These are phyloP conservation scores for Macquaria ambigua DNA, from an alignment of 2,113 vertebrate genomes.

Conservation along the genomic window DNA sequence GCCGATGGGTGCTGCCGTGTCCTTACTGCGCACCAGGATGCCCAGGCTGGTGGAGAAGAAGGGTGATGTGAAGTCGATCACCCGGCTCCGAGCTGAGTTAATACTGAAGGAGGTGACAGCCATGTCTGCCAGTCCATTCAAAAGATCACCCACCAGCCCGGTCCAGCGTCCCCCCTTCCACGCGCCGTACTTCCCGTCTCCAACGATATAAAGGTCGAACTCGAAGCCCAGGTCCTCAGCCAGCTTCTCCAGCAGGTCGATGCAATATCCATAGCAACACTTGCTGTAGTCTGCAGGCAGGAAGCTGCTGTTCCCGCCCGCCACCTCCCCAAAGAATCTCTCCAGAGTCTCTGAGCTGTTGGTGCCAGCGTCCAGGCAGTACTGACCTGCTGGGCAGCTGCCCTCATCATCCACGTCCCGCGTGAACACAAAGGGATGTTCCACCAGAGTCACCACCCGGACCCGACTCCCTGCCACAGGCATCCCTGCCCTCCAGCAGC, in stretches of 20 bases:
- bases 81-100: conserved; percentile 91
- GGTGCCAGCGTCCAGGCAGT: conserved; percentile 89
- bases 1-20: conserved; percentile 90
- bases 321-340: conserved; percentile 83
- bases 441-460: conserved; percentile 92
- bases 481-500: conserved; percentile 68
- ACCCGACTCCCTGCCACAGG: conserved; percentile 74
- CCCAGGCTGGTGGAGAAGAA: conserved; percentile 97
- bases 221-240: conserved; percentile 90
- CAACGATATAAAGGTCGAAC: conserved; percentile 93
- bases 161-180: conserved; percentile 92
- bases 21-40: conserved; percentile 91
- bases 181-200: conserved; percentile 91
- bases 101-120: conserved; percentile 95
- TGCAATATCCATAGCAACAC: conserved; percentile 95
- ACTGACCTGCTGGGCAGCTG: conserved; percentile 89
- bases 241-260: conserved; percentile 92
- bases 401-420: conserved; percentile 91
- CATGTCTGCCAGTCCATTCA: conserved; percentile 91
- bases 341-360: conserved; percentile 86
- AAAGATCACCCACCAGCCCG: conserved; percentile 91
- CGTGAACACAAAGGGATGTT: conserved; percentile 93
- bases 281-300: conserved; percentile 81
- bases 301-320: conserved; percentile 77
- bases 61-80: conserved; percentile 94